Base-by-base conservation (phyloP, 2,888 invertebrate genomes). In the Ophion costatus region DNA sequence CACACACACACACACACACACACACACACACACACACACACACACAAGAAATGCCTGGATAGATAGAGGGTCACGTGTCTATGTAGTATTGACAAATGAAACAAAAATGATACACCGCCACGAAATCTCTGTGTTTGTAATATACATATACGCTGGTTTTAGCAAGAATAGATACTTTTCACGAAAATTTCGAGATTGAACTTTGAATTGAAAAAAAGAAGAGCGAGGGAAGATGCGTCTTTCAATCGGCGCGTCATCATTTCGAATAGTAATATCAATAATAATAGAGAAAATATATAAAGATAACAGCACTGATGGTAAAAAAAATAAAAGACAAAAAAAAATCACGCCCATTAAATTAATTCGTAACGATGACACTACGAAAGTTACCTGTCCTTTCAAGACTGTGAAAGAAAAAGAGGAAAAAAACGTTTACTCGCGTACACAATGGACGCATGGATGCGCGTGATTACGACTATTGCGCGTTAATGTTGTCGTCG, bases 81-180 rank as follows among this genome's bases (percentile, higher is more conserved):
- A 91, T 90, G 89, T 92, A 92, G 91, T 88, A 91, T 92, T 92
- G 91, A 92, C 91, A 89, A 91, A 90, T 90, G 88, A 90, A 85
- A 87, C 88, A 84, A 88, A 88, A 88, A 84, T 87, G 89, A 90
- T 89, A 91, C 88, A 90, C 89, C 82, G 73, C 88, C 88, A 90
- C 87, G 57, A 86, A 85, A 86, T 80, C 83, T 33, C 14, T 64
- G n/a, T 51, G 51, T 75, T 63, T 61, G 22, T 42, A 45, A 74
- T 38, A 33, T 45, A 9, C 56, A 17, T 11, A 56, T 11, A 57
- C 20, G 33, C 33, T 76, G 7, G 33, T 42, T 77, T 17, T 14
- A 42, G 11, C 56, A 22, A 10, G 57, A 10, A 77, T 59, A 69
- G 69, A 20, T 11, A 42, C 11, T 76, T 67, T 38, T 20, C 33